Evolutionary conservation across 1,140 invertebrate genomes (phyloP).

Genomic region (Penaeus japonicus): DNA sequence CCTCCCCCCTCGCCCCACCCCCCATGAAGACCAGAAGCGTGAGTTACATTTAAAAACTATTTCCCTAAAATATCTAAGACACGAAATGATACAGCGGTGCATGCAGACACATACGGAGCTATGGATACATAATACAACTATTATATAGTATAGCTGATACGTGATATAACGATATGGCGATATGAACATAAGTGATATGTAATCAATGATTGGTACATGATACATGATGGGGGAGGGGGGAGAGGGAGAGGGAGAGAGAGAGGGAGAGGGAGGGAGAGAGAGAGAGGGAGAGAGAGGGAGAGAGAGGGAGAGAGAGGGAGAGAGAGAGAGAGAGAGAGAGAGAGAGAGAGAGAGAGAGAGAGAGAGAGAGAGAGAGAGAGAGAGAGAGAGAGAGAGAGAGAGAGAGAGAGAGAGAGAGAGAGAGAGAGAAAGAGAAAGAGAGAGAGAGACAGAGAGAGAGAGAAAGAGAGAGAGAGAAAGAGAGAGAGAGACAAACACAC

Average conservation of each 20-base stretch:
- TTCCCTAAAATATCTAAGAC: too few relatives aligned
- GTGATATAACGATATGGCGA: too few relatives aligned
- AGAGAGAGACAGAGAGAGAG: background rate
- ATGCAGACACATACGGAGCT: too few relatives aligned
- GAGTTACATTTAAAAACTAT: too few relatives aligned
- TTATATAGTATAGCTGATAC: too few relatives aligned
- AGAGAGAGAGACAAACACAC: too few relatives aligned
- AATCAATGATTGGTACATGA: too few relatives aligned
- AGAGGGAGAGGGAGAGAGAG: background rate
- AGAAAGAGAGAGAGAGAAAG: background rate
- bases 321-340: background rate
- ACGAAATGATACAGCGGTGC: too few relatives aligned
- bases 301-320: background rate
- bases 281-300: conserved; percentile 31
- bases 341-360: background rate
- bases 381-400: background rate
- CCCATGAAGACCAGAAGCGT: too few relatives aligned
- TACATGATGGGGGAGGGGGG: too few relatives aligned
- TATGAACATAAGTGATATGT: accelerated
- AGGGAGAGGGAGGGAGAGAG: conserved; percentile 26
- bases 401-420: background rate
- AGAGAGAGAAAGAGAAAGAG: background rate
- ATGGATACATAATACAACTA: too few relatives aligned
- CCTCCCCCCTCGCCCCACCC: too few relatives aligned
- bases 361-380: background rate